Evolutionary conservation across 2,888 invertebrate genomes (phyloP).

Genomic region (Drosophila mulleri): DNA sequence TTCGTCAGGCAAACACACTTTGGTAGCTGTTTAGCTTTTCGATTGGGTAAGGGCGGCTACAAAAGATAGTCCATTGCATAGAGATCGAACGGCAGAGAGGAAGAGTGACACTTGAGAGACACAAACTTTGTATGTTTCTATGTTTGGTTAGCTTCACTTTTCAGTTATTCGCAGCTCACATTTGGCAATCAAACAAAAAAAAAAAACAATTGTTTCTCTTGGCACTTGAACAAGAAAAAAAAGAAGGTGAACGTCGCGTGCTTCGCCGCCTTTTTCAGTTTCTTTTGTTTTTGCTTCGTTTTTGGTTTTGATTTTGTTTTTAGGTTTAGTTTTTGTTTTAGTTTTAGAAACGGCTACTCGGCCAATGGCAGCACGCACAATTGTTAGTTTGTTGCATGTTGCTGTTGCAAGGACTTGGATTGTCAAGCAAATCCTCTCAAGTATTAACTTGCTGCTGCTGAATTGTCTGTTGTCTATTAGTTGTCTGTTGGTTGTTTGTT

Average conservation of each 20-base stretch:
- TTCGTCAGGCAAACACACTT: not conserved
- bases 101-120: not conserved
- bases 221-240: conserved; percentile 66
- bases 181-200: conserved; percentile 34
- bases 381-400: conserved; percentile 14
- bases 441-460: not conserved
- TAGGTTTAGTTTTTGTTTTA: not conserved
- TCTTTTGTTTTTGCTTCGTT: not conserved
- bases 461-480: conserved; percentile 22
- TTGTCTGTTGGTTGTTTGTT: conserved; percentile 32
- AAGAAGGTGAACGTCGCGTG: conserved; percentile 16
- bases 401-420: conserved; percentile 12
- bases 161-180: conserved; percentile 22
- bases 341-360: conserved; percentile 17
- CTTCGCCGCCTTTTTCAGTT: conserved; percentile 1
- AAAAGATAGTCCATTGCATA: conserved; percentile 4
- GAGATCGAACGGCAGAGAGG: not conserved
- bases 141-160: conserved; percentile 42
- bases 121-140: not conserved
- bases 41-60: not conserved
- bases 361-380: conserved; percentile 10
- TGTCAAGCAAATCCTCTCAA: conserved; percentile 4
- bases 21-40: conserved; percentile 2
- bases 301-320: not conserved
- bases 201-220: conserved; percentile 43